A percentile compares a stretch with the other conserved stretches of the same genome.
Conservation (phyloP, 2,797 vertebrate species). For the Platalea minor region DNA sequence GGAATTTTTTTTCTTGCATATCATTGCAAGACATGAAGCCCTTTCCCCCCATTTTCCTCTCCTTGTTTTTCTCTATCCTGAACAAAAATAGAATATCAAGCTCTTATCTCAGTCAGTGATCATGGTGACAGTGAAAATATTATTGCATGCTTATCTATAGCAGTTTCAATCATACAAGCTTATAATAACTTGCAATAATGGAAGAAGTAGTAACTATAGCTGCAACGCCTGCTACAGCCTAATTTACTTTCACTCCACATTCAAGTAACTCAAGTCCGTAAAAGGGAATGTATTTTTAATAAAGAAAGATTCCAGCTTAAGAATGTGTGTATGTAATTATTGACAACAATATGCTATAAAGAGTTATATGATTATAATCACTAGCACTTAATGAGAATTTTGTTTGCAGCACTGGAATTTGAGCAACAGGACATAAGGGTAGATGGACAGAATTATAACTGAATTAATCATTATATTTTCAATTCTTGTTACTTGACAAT, state of each 20-base stretch:
- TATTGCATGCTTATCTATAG: conserved; percentile 70
- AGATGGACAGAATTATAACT: background rate
- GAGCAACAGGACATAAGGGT: background rate
- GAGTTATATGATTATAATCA: conserved; percentile 7
- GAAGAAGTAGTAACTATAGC: conserved; percentile 70
- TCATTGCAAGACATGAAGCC: conserved; percentile 27
- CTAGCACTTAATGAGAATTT: conserved; percentile 38
- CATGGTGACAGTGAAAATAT: conserved; percentile 77
- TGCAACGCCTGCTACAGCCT: conserved; percentile 38
- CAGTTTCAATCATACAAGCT: conserved; percentile 59
- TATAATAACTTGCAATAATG: conserved; percentile 73
- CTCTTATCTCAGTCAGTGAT: conserved; percentile 72
- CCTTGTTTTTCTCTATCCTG: conserved; percentile 59
- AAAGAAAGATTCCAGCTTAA: conserved; percentile 41
- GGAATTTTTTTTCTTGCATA: conserved; percentile 32
- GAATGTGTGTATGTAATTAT: conserved; percentile 35
- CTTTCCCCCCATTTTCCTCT: conserved; percentile 54
- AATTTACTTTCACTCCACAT: conserved; percentile 49
- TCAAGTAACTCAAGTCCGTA: conserved; percentile 55
- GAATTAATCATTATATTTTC: background rate
- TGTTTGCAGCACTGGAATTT: background rate
- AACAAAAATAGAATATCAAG: conserved; percentile 69
- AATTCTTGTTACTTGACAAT: background rate
- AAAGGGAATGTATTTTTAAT: conserved; percentile 62
- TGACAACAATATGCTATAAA: conserved; percentile 9